These are phyloP conservation scores for Oligia fasciuncula DNA, from an alignment of 2,888 invertebrate genomes.

Conservation along the genomic window DNA sequence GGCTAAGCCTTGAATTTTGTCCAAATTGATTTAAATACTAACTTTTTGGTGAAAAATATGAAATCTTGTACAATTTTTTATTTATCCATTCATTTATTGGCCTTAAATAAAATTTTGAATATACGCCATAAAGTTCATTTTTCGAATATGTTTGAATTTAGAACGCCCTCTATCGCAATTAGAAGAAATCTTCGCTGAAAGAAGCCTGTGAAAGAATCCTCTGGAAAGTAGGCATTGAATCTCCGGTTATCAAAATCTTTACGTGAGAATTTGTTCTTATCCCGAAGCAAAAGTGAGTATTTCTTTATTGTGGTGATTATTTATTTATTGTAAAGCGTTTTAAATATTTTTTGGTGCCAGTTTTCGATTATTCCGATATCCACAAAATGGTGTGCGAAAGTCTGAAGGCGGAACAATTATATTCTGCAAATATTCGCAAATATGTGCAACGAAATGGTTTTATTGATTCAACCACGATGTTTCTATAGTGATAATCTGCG, in stretches of 20 bases:
- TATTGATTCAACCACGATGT: constrained; percentile 86
- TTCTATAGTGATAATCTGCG: constrained; percentile 83
- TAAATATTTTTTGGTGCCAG: constrained; percentile 63
- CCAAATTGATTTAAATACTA: not conserved
- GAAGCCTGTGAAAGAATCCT: constrained; percentile 90
- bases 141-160: constrained; percentile 83
- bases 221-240: constrained; percentile 89
- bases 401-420: constrained; percentile 71
- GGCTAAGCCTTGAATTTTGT: not conserved
- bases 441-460: constrained; percentile 76
- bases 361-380: constrained; percentile 64
- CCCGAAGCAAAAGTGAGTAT: constrained; percentile 88
- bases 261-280: constrained; percentile 88
- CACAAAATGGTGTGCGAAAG: constrained; percentile 75
- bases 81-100: constrained; percentile 57
- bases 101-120: constrained; percentile 64
- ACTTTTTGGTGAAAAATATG: constrained; percentile 9
- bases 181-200: constrained; percentile 83
- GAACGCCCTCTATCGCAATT: constrained; percentile 87
- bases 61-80: constrained; percentile 10
- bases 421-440: constrained; percentile 75
- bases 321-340: constrained; percentile 55
- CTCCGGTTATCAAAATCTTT: constrained; percentile 90
- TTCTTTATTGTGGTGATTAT: constrained; percentile 68
- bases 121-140: constrained; percentile 69